A percentile compares a stretch with the other conserved stretches of the same genome.
Conservation (phyloP, 2,888 invertebrate species). For the Leucophenga montana region DNA sequence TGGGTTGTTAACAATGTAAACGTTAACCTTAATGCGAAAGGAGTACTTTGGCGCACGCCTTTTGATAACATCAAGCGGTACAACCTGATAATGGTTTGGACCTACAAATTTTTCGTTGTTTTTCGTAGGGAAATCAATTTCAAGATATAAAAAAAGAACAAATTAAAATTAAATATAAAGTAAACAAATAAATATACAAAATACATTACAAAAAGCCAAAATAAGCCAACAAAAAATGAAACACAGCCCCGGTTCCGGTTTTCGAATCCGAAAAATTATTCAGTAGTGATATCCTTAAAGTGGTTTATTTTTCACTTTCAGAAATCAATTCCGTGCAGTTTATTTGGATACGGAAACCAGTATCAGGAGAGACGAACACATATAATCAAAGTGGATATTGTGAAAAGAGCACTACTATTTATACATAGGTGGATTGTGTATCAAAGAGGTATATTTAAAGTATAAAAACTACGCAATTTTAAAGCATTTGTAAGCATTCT, state of each 20-base stretch:
- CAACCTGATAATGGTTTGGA: constrained; percentile 74
- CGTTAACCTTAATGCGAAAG: constrained; percentile 71
- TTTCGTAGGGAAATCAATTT: background rate
- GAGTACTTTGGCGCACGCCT: constrained; percentile 72
- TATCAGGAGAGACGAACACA: no score
- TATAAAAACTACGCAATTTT: background rate
- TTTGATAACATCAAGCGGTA: constrained; percentile 76
- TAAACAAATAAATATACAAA: constrained; percentile 40
- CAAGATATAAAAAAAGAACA: constrained; percentile 16
- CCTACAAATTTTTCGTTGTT: constrained; percentile 57
- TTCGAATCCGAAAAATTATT: no score
- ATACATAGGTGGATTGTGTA: no score
- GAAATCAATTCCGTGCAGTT: no score
- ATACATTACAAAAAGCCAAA: constrained; percentile 36
- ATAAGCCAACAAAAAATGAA: constrained; percentile 34
- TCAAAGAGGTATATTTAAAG: no score
- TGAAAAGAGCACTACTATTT: background rate
- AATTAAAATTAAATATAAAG: constrained; percentile 23
- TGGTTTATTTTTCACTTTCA: no score
- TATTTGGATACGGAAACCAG: no score
- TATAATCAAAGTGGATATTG: background rate
- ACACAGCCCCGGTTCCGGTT: no score
- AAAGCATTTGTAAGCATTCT: constrained; percentile 3
- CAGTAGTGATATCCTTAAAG: no score
- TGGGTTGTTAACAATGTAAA: constrained; percentile 68